Evolutionary conservation across 2,113 vertebrate species (phyloP).

Genomic region (Psilopogon haemacephalus): DNA sequence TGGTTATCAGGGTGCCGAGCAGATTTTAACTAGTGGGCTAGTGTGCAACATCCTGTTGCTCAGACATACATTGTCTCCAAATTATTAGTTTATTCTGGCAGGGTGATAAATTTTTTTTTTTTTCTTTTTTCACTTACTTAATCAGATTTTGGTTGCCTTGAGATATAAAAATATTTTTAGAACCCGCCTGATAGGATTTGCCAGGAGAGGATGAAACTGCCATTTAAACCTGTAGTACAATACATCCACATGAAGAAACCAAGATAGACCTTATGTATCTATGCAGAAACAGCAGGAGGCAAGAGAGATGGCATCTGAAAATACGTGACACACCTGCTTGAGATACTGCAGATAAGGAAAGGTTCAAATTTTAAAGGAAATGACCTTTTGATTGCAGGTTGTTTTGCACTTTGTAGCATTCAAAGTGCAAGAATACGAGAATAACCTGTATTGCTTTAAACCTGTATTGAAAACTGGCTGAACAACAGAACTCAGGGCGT

Average conservation of each 20-base stretch:
- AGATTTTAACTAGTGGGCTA: neutral
- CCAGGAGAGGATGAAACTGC: neutral
- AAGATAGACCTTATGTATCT: neutral
- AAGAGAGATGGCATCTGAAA: neutral
- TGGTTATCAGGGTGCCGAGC: neutral
- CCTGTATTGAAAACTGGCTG: too few relatives aligned
- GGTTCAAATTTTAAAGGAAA: neutral
- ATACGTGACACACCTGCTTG: fast-evolving
- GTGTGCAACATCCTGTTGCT: neutral
- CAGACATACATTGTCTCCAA: neutral
- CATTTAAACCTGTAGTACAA: constrained; percentile 10
- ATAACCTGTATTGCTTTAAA: neutral
- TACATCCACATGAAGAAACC: neutral
- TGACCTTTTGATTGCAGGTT: neutral
- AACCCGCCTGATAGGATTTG: neutral
- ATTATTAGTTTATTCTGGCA: neutral
- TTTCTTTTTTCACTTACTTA: neutral
- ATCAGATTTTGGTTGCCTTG: neutral
- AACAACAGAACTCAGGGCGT: too few relatives aligned
- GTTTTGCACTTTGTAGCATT: neutral
- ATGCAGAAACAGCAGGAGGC: neutral
- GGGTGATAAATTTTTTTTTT: neutral
- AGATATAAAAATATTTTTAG: constrained; percentile 27
- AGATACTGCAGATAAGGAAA: neutral
- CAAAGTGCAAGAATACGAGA: neutral